A percentile compares a stretch with the other conserved stretches of the same genome.
Conservation (phyloP, 2,113 vertebrate genomes). For the Chascanopsetta lugubris region DNA sequence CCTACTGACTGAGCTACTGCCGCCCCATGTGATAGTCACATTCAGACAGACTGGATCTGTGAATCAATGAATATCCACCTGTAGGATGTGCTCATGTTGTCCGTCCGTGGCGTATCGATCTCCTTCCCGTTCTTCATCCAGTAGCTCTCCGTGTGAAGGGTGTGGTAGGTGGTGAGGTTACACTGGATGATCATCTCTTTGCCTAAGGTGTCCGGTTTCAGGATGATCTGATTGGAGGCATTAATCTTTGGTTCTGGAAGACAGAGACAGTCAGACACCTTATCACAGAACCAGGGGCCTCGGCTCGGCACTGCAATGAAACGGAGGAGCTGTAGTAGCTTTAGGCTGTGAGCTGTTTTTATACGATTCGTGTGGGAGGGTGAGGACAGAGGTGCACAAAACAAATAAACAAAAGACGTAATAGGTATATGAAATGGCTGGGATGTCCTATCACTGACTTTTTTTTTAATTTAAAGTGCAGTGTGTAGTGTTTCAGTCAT, state of each 20-base stretch:
- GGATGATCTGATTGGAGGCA: constrained; percentile 86
- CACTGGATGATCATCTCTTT: constrained; percentile 85
- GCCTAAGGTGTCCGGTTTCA: constrained; percentile 68
- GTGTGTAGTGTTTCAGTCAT: no score
- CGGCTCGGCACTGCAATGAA: no score
- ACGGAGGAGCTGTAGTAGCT: constrained; percentile 49
- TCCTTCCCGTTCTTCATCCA: constrained; percentile 95
- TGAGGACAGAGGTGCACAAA: constrained; percentile 54
- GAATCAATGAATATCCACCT: no score
- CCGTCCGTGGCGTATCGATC: constrained; percentile 83
- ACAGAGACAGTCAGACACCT: constrained; percentile 67
- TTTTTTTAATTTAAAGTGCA: background rate
- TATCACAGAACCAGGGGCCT: constrained; percentile 64
- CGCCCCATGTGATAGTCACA: no score
- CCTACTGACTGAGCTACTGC: no score
- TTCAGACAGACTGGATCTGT: no score
- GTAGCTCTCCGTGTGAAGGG: constrained; percentile 85
- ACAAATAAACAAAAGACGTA: constrained; percentile 56
- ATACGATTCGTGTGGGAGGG: constrained; percentile 62
- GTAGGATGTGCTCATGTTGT: constrained; percentile 82
- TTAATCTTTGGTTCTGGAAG: constrained; percentile 95
- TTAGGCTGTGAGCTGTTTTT: constrained; percentile 63
- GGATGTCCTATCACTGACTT: background rate
- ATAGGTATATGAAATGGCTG: constrained; percentile 34
- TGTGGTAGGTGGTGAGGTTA: constrained; percentile 91